phyloP scores from a whole-genome alignment of 2,888 invertebrate species.

The Scaeva pyrastri region DNA sequence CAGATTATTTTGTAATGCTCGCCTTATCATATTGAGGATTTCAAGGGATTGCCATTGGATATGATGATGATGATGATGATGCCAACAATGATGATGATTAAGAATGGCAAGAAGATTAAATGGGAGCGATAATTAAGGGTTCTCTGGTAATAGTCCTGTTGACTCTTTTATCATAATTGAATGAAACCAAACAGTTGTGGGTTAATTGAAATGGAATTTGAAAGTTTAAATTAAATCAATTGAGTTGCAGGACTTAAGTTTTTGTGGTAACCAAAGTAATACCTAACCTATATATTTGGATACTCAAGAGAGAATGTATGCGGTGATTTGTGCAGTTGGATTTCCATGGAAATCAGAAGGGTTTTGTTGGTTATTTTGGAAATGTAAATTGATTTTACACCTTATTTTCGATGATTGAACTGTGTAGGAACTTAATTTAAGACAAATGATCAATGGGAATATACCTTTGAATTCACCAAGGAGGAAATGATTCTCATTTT shows the following conservation, averaged over 20 bases:
- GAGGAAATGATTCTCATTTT: too few relatives aligned
- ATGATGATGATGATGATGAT: slow-evolving; percentile 7
- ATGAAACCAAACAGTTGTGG: slow-evolving; percentile 27
- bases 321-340: background rate
- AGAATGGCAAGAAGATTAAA: slow-evolving; percentile 19
- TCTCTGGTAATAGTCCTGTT: slow-evolving; percentile 51
- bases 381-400: slow-evolving; percentile 9
- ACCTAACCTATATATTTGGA: background rate
- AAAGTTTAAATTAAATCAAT: slow-evolving; percentile 50
- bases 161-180: slow-evolving; percentile 58
- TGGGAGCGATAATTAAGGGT: slow-evolving; percentile 43
- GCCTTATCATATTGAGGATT: slow-evolving; percentile 24
- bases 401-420: background rate
- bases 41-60: background rate
- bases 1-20: slow-evolving; percentile 60
- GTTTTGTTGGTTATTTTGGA: background rate
- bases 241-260: slow-evolving; percentile 33
- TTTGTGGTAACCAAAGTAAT: background rate
- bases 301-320: background rate
- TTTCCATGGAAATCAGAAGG: background rate
- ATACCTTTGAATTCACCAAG: too few relatives aligned
- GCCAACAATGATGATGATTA: background rate
- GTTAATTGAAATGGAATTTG: slow-evolving; percentile 39
- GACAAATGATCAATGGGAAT: too few relatives aligned
- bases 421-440: background rate